phyloP scores from a whole-genome alignment of 2,113 vertebrate genomes.

The Raphicerus campestris region DNA sequence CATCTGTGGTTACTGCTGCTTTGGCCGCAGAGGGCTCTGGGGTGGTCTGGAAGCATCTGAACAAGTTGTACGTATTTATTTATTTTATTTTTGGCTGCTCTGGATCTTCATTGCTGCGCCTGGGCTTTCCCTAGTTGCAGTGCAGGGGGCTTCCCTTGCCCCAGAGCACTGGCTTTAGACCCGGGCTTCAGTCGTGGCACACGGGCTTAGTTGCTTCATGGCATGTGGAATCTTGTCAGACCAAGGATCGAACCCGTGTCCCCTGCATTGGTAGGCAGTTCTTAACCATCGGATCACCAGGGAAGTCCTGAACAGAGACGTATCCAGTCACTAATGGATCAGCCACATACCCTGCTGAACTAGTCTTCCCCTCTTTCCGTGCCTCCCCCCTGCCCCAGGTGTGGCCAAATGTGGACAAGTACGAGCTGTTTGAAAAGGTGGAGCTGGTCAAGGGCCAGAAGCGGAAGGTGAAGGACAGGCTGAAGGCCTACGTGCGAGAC shows the following conservation, averaged over 20 bases:
- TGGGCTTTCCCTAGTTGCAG: background rate
- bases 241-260: background rate
- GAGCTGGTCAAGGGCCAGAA: slow-evolving; percentile 98
- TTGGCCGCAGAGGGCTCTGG: background rate
- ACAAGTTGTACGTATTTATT: background rate
- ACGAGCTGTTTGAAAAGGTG: slow-evolving; percentile 96
- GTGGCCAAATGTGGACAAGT: slow-evolving; percentile 95
- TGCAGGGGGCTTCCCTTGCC: background rate
- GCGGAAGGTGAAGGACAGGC: slow-evolving; percentile 96
- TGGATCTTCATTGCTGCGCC: background rate
- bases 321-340: background rate
- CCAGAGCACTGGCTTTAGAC: background rate
- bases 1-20: rapidly evolving
- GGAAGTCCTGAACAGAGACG: background rate
- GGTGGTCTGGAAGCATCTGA: background rate
- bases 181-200: background rate
- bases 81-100: background rate
- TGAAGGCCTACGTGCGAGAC: slow-evolving; percentile 98
- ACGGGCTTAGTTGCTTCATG: background rate
- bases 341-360: background rate
- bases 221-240: background rate
- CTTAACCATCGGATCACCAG: background rate
- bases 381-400: slow-evolving; percentile 78
- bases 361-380: background rate
- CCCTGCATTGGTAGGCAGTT: background rate